Evolutionary conservation across 2,797 vertebrate species (phyloP), one percentile per base, ranked within the genome.

Genomic region (Poeciliopsis paucimaculata): DNA sequence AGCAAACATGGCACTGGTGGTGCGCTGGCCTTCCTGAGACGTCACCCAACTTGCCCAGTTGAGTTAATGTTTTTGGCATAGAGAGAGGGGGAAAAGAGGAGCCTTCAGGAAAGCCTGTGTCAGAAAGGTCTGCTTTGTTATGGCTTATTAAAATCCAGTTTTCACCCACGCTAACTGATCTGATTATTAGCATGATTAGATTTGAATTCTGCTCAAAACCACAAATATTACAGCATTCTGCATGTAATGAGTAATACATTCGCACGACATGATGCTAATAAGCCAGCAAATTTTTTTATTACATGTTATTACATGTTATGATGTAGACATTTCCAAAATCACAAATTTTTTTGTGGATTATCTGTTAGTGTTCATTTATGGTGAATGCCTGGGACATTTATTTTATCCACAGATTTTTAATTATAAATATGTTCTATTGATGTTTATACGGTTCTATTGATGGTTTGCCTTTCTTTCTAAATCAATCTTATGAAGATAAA

Each of bases 1-100:
- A 87, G 84, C 82, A 80, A 83, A 76, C 57, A 79, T 82, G 79
- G 87, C 76, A 80, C 81, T 55, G 79, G 55, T 84, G 84, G 78
- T 71, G 75, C 77, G 86, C 46, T 88, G 87, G 79, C 91, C 82
- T 90, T 88, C 87, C 82, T 68, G 89, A 87, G 89, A 83, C 83
- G 82, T 88, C 86, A 87, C 82, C 77, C 72, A 78, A 77, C 73
- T 71, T 82, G 83, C 78, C 73, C 83, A 53, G 47, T 66, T 57
- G 68, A 68, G 81, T 80, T 82, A 80, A 62, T 80, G 76, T 78
- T 84, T 71, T 83, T 87, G 85, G 87, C 84, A 86, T 75, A 83
- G 71, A 80, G 41, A 46, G 39, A 77, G 41, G 82, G 73, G 82
- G 43, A 46, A 36, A 73, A 64, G 73, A 79, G 72, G 49, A 77